Percentiles rank a stretch among this genome's conserved stretches.
Evolutionary conservation across 92 coral and sea anemone genomes (phyloP).

Genomic region (Porites evermanni): DNA sequence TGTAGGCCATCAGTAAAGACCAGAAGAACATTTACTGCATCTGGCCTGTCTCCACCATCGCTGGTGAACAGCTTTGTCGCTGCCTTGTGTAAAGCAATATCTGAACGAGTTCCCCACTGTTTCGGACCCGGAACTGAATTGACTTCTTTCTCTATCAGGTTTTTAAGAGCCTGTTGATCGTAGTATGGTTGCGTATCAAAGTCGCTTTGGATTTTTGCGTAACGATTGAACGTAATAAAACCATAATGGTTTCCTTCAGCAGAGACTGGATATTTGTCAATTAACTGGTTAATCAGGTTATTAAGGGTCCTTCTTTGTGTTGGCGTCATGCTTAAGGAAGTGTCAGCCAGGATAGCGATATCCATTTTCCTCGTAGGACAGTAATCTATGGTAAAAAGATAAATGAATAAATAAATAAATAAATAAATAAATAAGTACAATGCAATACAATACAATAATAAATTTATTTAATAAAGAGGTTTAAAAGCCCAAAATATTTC

Average conservation of each 20-base stretch:
- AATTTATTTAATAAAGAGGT: too few relatives aligned
- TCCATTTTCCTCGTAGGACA: not conserved
- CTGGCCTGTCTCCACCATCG: not conserved
- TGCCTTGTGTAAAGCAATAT: not conserved
- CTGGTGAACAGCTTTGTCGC: not conserved
- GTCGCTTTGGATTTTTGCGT: not conserved
- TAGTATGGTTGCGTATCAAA: not conserved
- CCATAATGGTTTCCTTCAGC: constrained; percentile 13
- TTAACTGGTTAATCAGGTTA: not conserved
- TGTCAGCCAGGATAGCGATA: not conserved
- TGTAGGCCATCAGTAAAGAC: constrained; percentile 2
- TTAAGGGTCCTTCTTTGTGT: not conserved
- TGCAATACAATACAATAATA: too few relatives aligned
- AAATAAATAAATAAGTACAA: too few relatives aligned
- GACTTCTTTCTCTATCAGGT: not conserved
- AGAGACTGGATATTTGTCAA: not conserved
- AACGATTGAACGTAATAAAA: not conserved
- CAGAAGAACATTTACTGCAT: not conserved
- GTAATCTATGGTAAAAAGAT: not conserved
- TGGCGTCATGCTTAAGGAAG: not conserved
- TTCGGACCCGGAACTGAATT: not conserved
- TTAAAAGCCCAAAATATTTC: too few relatives aligned
- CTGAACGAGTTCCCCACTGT: not conserved
- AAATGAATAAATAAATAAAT: too few relatives aligned
- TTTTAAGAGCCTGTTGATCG: not conserved